Evolutionary conservation across 2,888 invertebrate species (phyloP).

Genomic region (Microplitis manilae): DNA sequence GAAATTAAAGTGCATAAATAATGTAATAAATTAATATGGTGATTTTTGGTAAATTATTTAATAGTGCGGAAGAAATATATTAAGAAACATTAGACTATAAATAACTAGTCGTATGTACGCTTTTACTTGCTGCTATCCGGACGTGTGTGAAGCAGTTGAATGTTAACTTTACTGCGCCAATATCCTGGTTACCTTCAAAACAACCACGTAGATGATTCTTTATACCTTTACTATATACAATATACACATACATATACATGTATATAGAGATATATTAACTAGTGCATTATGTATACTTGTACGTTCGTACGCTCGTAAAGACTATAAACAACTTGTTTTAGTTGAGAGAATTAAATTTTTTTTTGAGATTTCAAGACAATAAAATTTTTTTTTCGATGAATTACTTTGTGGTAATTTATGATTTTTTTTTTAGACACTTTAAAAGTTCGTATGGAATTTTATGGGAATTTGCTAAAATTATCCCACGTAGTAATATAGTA

Average conservation of each 20-base stretch:
- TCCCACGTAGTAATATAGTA: too few relatives aligned
- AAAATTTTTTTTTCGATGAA: too few relatives aligned
- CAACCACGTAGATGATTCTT: not conserved
- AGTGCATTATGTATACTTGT: not conserved
- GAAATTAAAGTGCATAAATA: too few relatives aligned
- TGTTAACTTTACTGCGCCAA: not conserved
- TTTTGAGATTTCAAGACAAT: not conserved
- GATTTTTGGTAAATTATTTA: too few relatives aligned
- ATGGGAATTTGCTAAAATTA: too few relatives aligned
- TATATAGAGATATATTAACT: not conserved
- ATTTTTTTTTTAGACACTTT: too few relatives aligned
- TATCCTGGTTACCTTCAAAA: not conserved
- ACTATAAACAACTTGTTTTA: not conserved
- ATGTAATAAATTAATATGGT: too few relatives aligned
- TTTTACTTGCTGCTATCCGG: not conserved
- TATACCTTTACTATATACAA: not conserved
- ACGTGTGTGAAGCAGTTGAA: not conserved
- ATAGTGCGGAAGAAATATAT: too few relatives aligned
- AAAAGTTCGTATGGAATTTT: too few relatives aligned
- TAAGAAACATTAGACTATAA: too few relatives aligned
- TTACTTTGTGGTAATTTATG: too few relatives aligned
- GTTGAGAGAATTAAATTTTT: not conserved
- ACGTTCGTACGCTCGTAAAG: not conserved
- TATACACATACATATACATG: not conserved
- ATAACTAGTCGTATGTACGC: too few relatives aligned